Base-by-base conservation (phyloP, 1,140 invertebrate genomes). In the Lasaia peninsularis region DNA sequence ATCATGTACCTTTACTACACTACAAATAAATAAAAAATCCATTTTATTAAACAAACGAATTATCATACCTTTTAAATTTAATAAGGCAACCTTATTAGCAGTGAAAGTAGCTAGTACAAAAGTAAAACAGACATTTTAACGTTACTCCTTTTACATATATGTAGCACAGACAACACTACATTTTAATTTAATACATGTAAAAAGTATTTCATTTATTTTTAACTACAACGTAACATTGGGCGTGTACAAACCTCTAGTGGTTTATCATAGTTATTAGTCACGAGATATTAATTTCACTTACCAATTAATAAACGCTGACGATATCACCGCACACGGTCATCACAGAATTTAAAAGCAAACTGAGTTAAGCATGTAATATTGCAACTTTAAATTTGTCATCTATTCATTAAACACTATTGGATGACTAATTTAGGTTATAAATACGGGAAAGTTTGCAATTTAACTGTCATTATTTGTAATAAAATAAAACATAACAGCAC, bases 381-480 rank as follows among this genome's bases (percentile, higher is more conserved):
- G 57, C 57, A 67, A 63, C 53, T 67, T 33, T 52, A 61, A 65
- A 67, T 69, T 73, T 71, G 73, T 75, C 73, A 75, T 68, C 73
- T 71, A 63, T 73, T 76, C 67, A 76, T 75, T 75, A 69, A 75
- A 65, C 70, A 69, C 54, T 50, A 65, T 58, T 73, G 51, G 72
- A 64, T 79, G 74, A 81, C 73, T 79, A 79, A 73, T 75, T 75
- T 80, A 80, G 78, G 80, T 83, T 81, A 83, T 78, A 76, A 78
- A 80, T 33, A 55, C 37, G 16, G 14, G 37, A 55, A 44, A 55
- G 24, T 55, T 31, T 40, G 11, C 35, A 31, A 14, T 40, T 55
- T 44, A 18, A 18, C 14, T 53, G 34, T 53, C 52, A 35, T 34
- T 53, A 53, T 52, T 52, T 52, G 16, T 20, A 44, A 10, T 20